These are phyloP conservation scores for Nycticebus coucang DNA, from an alignment of 2,113 vertebrate species.

Conservation along the genomic window DNA sequence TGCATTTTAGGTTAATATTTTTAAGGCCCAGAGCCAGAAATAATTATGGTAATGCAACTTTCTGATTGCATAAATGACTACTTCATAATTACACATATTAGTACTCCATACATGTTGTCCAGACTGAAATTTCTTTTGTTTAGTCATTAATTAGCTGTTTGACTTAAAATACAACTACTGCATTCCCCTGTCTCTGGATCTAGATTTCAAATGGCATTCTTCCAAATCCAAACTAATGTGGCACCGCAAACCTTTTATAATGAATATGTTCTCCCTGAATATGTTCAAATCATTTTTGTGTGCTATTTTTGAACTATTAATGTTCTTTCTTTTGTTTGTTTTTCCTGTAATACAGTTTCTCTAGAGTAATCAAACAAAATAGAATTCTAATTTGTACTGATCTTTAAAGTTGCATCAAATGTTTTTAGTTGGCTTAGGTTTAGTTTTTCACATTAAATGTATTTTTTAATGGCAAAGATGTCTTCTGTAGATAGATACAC, in stretches of 20 bases:
- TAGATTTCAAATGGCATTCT: neutral
- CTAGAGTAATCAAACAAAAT: constrained; percentile 27
- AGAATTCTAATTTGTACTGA: constrained; percentile 22
- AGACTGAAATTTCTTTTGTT: constrained; percentile 70
- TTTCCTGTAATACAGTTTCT: constrained; percentile 44
- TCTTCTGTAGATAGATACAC: neutral
- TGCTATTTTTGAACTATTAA: constrained; percentile 22
- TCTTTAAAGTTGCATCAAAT: neutral
- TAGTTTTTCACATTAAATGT: constrained; percentile 28
- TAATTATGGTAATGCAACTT: constrained; percentile 72
- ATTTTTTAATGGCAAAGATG: neutral
- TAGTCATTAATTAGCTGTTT: constrained; percentile 70
- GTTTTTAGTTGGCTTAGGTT: constrained; percentile 31
- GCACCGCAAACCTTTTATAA: neutral
- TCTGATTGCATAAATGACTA: constrained; percentile 66
- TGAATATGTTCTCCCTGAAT: neutral
- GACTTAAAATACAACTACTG: constrained; percentile 49
- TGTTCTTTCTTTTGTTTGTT: constrained; percentile 32
- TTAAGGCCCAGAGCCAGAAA: constrained; percentile 72
- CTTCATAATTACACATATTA: constrained; percentile 68
- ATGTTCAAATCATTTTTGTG: neutral
- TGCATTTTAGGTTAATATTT: constrained; percentile 73
- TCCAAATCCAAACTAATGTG: neutral
- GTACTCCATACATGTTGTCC: constrained; percentile 57
- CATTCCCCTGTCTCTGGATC: neutral